Conservation (phyloP, 2,888 invertebrate genomes). For the Melanostoma mellinum region DNA sequence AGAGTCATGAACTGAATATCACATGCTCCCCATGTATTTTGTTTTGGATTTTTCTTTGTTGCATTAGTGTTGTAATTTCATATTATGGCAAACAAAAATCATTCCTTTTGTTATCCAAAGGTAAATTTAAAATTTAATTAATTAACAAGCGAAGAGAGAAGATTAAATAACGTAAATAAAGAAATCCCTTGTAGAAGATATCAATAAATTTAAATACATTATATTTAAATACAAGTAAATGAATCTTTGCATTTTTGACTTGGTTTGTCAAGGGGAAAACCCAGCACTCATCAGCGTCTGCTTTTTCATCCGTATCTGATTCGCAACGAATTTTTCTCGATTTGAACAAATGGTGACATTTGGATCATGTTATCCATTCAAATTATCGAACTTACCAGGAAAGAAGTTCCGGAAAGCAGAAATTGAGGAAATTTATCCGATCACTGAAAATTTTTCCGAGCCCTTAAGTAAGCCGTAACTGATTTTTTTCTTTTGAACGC, state of each 20-base stretch:
- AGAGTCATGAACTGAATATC: conserved; percentile 41
- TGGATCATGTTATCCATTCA: too few relatives aligned
- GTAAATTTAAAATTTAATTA: conserved; percentile 41
- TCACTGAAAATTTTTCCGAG: too few relatives aligned
- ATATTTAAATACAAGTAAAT: conserved; percentile 64
- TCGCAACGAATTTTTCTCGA: too few relatives aligned
- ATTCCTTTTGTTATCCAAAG: conserved; percentile 60
- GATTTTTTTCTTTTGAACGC: too few relatives aligned
- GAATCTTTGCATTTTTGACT: conserved; percentile 1
- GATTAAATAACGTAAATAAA: conserved; percentile 22
- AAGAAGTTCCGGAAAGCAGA: too few relatives aligned
- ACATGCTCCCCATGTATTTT: conserved; percentile 34
- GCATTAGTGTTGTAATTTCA: conserved; percentile 31
- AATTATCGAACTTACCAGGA: too few relatives aligned
- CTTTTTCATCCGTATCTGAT: too few relatives aligned
- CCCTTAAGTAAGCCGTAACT: too few relatives aligned
- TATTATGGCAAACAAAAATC: conserved; percentile 37
- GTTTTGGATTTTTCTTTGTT: conserved; percentile 41
- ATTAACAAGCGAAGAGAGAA: conserved; percentile 30
- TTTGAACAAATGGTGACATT: too few relatives aligned
- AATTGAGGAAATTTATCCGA: too few relatives aligned
- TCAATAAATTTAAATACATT: conserved; percentile 69
- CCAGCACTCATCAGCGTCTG: too few relatives aligned
- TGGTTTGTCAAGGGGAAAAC: background rate
- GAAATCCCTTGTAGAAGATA: conserved; percentile 63